Evolutionary conservation across 2,113 vertebrate genomes (phyloP), one percentile per base, ranked within the genome.

Genomic region (Herpetotheres cachinnans): DNA sequence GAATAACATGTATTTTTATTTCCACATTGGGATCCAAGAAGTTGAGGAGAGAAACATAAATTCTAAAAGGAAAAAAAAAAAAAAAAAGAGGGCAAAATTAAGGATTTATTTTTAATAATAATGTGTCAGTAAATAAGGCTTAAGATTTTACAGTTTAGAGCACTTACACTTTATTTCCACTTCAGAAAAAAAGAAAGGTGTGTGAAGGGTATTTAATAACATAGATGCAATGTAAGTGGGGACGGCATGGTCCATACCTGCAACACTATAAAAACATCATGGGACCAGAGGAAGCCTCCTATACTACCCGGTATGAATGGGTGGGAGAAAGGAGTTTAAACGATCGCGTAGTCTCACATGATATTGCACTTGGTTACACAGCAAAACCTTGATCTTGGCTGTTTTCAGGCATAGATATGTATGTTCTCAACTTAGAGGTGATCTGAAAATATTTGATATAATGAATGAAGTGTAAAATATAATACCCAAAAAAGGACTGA

Each of bases 101-200:
- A 52, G 6, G 16, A 36, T 46, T 86, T 71, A 0, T 84, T 76
- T 79, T 69, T 58, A 62, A 16, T 47, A 62, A n/a, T 55, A 59
- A 34, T 38, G 13, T 66, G 10, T 56, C 18, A 14, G 11, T 82
- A 84, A 87, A 78, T 26, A 49, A 84, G 13, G 16, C 44, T 81
- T 83, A 93, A 67, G 52, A 74, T 90, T 96, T 94, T 95, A 73
- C n/a, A 73, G 21, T 95, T 71, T 85, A 72, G 24, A 69, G 36
- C 46, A 40, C 16, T 86, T 82, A 34, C 16, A 22, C 8, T 36
- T 49, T 50, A 36, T 73, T 92, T 89, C n/a, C 15, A 42, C 25
- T 81, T 89, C 14, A 77, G n/a, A 44, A n/a, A 62, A 44, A 72
- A 11, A 67, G 12, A 36, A 72, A 52, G 7, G 1, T 56, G 3